A percentile compares a stretch with the other conserved stretches of the same genome.
phyloP scores from a whole-genome alignment of 2,888 invertebrate species.

The Branchellion lobata region DNA sequence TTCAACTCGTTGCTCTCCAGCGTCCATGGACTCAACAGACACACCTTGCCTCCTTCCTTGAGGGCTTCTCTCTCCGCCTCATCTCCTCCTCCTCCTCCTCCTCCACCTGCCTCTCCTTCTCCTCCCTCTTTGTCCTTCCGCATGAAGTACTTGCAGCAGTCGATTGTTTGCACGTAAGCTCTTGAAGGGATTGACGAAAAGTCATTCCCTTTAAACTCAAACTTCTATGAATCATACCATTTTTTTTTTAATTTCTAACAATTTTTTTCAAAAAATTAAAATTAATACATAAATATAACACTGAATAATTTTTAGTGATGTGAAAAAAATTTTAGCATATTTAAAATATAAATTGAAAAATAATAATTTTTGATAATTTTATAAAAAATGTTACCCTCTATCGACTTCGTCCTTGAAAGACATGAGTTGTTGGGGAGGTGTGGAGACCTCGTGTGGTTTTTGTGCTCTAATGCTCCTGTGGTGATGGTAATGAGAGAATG shows the following conservation, averaged over 20 bases:
- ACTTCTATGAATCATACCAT: background rate
- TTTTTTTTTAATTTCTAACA: too few species aligned
- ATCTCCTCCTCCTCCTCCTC: background rate
- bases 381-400: too few species aligned
- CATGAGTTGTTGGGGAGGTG: background rate
- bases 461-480: conserved; percentile 1
- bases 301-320: too few species aligned
- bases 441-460: background rate
- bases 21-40: background rate
- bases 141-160: conserved; percentile 8
- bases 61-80: background rate
- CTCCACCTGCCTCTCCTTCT: background rate
- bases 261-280: too few species aligned
- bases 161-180: background rate
- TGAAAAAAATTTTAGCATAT: too few species aligned
- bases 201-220: background rate
- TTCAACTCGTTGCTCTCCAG: background rate
- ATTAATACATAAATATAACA: too few species aligned
- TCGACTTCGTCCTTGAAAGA: background rate
- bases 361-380: too few species aligned
- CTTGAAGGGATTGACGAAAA: background rate
- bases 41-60: background rate
- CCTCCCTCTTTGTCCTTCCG: background rate
- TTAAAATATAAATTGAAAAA: too few species aligned
- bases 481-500: too few species aligned